These are phyloP conservation scores for Exephanes ischioxanthus DNA, from an alignment of 2,888 invertebrate genomes.

Conservation along the genomic window DNA sequence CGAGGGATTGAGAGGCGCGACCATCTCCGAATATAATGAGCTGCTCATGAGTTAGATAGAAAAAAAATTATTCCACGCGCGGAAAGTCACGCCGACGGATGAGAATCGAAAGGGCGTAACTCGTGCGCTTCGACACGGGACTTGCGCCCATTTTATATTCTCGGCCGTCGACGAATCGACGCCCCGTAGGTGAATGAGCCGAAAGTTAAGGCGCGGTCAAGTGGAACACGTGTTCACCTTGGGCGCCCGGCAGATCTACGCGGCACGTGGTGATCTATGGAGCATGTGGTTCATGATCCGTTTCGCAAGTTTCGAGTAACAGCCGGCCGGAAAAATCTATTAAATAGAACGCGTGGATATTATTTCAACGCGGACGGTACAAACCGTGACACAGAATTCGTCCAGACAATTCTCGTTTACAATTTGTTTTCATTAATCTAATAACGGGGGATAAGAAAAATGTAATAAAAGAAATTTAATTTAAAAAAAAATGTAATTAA, in stretches of 20 bases:
- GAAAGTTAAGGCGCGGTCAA: conserved; percentile 38
- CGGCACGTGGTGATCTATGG: conserved; percentile 25
- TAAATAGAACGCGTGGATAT: background rate
- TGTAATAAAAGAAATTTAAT: background rate
- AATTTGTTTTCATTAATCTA: conserved; percentile 22
- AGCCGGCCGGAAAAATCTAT: conserved; percentile 6
- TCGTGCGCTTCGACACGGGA: background rate
- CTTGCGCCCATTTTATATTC: conserved; percentile 1
- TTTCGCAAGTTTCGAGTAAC: conserved; percentile 1
- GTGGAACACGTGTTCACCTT: conserved; percentile 43
- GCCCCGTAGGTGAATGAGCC: conserved; percentile 23
- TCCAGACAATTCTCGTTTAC: conserved; percentile 8
- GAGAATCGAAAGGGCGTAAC: too few relatives aligned
- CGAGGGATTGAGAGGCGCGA: background rate
- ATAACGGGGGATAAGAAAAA: background rate
- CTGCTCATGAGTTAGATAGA: background rate
- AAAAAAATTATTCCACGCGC: background rate
- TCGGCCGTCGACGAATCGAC: background rate
- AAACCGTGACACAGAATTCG: conserved; percentile 11
- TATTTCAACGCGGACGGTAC: background rate
- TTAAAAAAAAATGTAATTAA: too few relatives aligned
- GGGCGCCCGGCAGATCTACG: conserved; percentile 11
- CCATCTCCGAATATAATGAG: conserved; percentile 1
- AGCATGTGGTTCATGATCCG: background rate
- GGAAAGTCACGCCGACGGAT: background rate